Base-by-base conservation (phyloP, 92 coral and sea anemone species). In the Palythoa grandiflora region DNA sequence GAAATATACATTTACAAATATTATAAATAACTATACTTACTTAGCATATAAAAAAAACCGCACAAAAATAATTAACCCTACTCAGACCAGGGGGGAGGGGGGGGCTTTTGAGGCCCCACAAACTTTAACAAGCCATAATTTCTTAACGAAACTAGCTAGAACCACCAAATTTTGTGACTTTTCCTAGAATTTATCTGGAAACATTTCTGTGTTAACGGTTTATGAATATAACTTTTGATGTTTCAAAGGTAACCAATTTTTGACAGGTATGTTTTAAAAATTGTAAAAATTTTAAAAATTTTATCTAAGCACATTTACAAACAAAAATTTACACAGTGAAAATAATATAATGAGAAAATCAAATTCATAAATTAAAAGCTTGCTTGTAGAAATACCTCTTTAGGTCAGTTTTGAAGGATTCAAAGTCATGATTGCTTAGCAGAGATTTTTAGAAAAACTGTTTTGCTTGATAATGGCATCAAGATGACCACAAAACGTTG, bases 401-500 rank as follows among this genome's bases (percentile, higher is more conserved):
- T 61, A 19, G 70, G 70, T 61, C 70, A 61, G 70, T 61, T 61
- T 61, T 61, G 70, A 61, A 61, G 70, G 36, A 61, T 61, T 61
- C 70, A 61, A 61, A 61, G 70, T 61, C 70, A 61, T 61, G 70
- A 61, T 61, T 61, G 70, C n/a, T 61, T 16, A 61, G 70, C 70
- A 61, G 70, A 61, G 19, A 61, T 61, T 61, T 61, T 61, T 61
- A 61, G 70, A 61, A 61, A 61, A 61, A 61, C 70, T 61, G 70
- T 61, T 61, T 61, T 61, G 70, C 70, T 61, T 61, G 70, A 61
- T 61, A 61, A 61, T 61, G 70, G 70, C 70, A 61, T 61, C 70
- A 61, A 61, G 70, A 61, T 61, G 70, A 61, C 70, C 70, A 61
- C 70, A 61, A 61, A 61, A 61, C 5, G 70, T 61, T 61, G 70